phyloP scores from a whole-genome alignment of 2,797 vertebrate species.

The Myotis findleyi region DNA sequence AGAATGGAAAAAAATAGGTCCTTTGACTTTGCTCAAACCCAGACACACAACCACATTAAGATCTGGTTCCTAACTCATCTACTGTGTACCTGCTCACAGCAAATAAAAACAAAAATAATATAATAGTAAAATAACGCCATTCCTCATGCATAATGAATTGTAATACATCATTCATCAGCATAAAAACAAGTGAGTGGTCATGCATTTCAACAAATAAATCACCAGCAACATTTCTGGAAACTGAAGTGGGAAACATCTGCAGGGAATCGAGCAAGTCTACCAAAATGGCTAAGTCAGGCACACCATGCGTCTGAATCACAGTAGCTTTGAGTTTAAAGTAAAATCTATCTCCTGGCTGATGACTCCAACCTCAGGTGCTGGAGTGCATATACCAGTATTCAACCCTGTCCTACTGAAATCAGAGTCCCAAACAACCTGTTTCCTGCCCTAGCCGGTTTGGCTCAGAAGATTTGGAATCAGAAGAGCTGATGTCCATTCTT shows the following conservation, averaged over 20 bases:
- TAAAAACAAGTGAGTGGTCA: conserved; percentile 68
- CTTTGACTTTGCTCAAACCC: not conserved
- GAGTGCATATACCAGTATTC: not conserved
- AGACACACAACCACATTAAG: not conserved
- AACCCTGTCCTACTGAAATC: conserved; percentile 23
- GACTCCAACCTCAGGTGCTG: not conserved
- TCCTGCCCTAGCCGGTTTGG: not conserved
- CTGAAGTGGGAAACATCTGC: conserved; percentile 50
- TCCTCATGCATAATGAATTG: conserved; percentile 57
- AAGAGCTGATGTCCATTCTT: not conserved
- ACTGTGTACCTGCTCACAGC: conserved; percentile 38
- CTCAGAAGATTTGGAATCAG: not conserved
- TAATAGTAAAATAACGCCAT: conserved; percentile 28
- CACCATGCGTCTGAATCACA: not conserved
- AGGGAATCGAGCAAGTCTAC: conserved; percentile 35
- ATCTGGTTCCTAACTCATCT: conserved; percentile 35
- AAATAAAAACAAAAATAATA: conserved; percentile 71
- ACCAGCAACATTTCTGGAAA: conserved; percentile 59
- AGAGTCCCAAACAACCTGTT: not conserved
- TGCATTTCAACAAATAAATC: conserved; percentile 78
- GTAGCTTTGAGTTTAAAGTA: not conserved
- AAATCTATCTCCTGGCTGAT: conserved; percentile 33
- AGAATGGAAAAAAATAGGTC: not conserved
- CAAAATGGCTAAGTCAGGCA: conserved; percentile 4
- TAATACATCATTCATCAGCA: conserved; percentile 76